Evolutionary conservation across 2,113 vertebrate species (phyloP).

Genomic region (Gopherus evgoodei): DNA sequence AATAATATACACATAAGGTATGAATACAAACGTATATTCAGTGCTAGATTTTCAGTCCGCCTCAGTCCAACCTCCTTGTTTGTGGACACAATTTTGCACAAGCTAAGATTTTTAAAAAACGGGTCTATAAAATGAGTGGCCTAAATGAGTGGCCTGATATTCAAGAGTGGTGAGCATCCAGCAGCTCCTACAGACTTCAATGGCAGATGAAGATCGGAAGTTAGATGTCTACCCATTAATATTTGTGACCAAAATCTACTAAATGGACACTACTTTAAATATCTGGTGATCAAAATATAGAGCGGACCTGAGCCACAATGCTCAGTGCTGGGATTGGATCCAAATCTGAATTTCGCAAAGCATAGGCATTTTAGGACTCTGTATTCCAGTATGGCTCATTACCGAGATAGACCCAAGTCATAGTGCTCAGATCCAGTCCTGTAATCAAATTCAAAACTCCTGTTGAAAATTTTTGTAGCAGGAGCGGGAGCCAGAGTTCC

Average conservation of each 20-base stretch:
- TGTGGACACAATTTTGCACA: background rate
- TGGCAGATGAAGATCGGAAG: background rate
- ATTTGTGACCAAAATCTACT: background rate
- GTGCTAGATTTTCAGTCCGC: background rate
- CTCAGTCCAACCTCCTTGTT: background rate
- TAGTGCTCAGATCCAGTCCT: background rate
- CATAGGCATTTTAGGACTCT: background rate
- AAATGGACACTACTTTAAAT: background rate
- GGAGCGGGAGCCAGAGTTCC: background rate
- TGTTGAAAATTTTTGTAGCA: background rate
- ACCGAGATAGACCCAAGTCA: background rate
- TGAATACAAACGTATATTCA: background rate
- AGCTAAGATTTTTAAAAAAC: background rate
- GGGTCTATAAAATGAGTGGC: background rate
- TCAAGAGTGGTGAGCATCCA: background rate
- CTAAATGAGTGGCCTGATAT: background rate
- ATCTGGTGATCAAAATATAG: background rate
- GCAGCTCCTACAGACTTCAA: background rate
- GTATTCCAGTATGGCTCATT: background rate
- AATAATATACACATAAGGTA: background rate
- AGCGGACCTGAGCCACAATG: background rate
- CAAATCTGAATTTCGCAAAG: background rate
- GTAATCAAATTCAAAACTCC: background rate
- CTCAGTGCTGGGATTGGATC: background rate
- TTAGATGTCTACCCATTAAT: background rate